phyloP scores from a whole-genome alignment of 2,888 invertebrate genomes.

The Caenorhabditis imperialis region DNA sequence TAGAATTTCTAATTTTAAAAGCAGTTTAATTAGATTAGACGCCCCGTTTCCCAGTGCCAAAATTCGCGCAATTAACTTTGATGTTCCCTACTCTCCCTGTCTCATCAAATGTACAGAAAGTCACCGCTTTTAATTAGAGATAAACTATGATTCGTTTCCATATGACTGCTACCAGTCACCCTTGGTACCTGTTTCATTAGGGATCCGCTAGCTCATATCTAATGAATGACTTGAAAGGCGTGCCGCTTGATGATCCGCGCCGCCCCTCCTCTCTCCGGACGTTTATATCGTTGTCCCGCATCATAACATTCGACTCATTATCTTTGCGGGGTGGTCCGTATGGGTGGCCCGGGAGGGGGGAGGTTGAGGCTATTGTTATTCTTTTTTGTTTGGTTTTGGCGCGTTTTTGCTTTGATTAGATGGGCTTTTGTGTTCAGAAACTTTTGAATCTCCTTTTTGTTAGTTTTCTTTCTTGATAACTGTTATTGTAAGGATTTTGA shows the following conservation, averaged over 20 bases:
- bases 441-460: not conserved
- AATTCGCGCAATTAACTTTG: slow-evolving; percentile 50
- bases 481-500: too few relatives aligned
- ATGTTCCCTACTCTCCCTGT: slow-evolving; percentile 23
- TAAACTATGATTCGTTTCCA: not conserved
- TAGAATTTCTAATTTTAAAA: slow-evolving; percentile 20
- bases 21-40: slow-evolving; percentile 45
- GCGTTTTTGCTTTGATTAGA: not conserved
- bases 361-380: slow-evolving; percentile 25
- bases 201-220: slow-evolving; percentile 40
- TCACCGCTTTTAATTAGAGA: slow-evolving; percentile 15
- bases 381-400: not conserved
- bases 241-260: slow-evolving; percentile 32
- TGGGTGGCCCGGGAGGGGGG: too few relatives aligned
- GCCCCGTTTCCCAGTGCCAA: slow-evolving; percentile 24
- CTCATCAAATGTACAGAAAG: not conserved
- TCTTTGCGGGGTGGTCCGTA: slow-evolving; percentile 2
- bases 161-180: not conserved
- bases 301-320: slow-evolving; percentile 55
- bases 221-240: slow-evolving; percentile 50
- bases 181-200: slow-evolving; percentile 33
- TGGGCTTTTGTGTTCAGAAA: not conserved
- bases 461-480: not conserved
- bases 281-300: slow-evolving; percentile 52
- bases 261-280: slow-evolving; percentile 4